Evolutionary conservation across 2,888 invertebrate genomes (phyloP), one percentile per base, ranked within the genome.

Genomic region (Psococerastis gibbosa): DNA sequence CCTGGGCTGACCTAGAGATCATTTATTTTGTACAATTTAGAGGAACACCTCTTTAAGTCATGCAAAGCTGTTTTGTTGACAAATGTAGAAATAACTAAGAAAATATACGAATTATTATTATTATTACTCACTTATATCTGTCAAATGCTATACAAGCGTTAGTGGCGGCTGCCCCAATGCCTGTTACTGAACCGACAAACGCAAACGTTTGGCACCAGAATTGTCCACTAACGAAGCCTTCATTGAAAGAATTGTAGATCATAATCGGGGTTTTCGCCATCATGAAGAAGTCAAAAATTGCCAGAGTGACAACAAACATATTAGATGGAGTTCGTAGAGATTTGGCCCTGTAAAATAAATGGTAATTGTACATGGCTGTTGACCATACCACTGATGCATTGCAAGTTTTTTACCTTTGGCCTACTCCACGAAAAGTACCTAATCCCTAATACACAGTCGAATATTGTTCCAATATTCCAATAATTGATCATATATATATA

Each of bases 101-200:
- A n/a, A n/a, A n/a, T n/a, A n/a, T n/a, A n/a, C n/a, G n/a, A n/a
- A n/a, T n/a, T n/a, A n/a, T n/a, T n/a, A n/a, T n/a, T n/a, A n/a
- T n/a, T n/a, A n/a, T n/a, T n/a, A n/a, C n/a, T n/a, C 64, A 75
- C 67, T 58, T 64, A 58, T 67, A 67, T 68, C 87, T 71, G 60
- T 87, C 87, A 54, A 81, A 87, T 11, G 85, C 83, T 47, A 87
- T 87, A 46, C 79, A 81, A 3, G 84, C 81, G 55, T 87, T 87
- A 1, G 84, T 83, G 61, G 78, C 74, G 0, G 71, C 66, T 0
- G 81, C 82, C 1, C 77, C 84, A 42, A 85, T 84, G 15, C 87
- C 87, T 11, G 78, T 75, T 49, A 82, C 67, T 0, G 85, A 68
- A 1, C 87, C 87, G 56, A 84, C 69, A 41, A 79, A 62, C 0